phyloP scores from a whole-genome alignment of 2,888 invertebrate species.

The Agonum fuliginosum region DNA sequence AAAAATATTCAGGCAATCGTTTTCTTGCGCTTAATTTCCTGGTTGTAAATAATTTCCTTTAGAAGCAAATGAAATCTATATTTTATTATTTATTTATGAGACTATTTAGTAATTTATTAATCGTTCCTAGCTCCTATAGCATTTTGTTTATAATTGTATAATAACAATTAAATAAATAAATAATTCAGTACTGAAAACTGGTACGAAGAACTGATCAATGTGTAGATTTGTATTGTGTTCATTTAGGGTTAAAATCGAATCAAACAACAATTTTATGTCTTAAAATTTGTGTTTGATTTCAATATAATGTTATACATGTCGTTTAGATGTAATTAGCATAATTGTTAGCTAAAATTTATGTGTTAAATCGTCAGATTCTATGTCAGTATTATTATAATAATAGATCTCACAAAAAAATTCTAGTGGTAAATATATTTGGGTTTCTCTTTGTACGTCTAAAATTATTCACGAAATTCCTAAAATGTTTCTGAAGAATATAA shows the following conservation, averaged over 20 bases:
- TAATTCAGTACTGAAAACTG: conserved; percentile 44
- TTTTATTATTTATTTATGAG: conserved; percentile 40
- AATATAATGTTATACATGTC: conserved; percentile 8
- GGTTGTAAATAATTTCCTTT: conserved; percentile 27
- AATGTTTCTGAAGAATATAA: too few relatives aligned
- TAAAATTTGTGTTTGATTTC: neutral
- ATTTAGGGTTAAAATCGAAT: conserved; percentile 47
- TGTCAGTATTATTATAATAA: conserved; percentile 47
- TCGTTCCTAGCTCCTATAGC: conserved; percentile 16
- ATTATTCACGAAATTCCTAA: too few relatives aligned
- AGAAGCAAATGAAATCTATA: conserved; percentile 25
- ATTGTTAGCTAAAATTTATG: conserved; percentile 35
- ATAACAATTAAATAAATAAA: neutral
- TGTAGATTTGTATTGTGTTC: conserved; percentile 50
- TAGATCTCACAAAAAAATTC: conserved; percentile 52
- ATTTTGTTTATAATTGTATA: conserved; percentile 31
- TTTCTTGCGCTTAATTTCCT: conserved; percentile 6
- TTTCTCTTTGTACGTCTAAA: too few relatives aligned
- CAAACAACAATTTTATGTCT: neutral
- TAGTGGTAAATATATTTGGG: too few relatives aligned
- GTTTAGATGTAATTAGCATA: conserved; percentile 36
- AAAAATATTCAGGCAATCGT: conserved; percentile 8
- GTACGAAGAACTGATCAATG: conserved; percentile 3
- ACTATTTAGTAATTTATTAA: conserved; percentile 16
- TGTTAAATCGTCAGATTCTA: conserved; percentile 41